Evolutionary conservation across 2,113 vertebrate species (phyloP), one percentile per base, ranked within the genome.

Genomic region (Corythaeola cristata): DNA sequence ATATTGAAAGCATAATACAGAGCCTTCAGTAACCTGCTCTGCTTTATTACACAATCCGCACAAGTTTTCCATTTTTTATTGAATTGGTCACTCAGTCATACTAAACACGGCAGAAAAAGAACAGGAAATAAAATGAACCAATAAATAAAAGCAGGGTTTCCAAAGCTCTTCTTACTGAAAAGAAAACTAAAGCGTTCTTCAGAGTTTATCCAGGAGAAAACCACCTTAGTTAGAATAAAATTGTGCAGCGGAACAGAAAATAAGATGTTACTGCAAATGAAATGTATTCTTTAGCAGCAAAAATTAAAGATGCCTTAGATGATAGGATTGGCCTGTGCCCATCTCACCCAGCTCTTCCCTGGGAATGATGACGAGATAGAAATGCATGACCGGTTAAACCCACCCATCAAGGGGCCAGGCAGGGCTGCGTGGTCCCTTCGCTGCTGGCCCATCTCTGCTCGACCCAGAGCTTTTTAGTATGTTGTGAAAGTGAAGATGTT

Each of bases 161-260:
- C 94, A 62, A 94, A 89, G 93, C 96, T 85, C 92, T 97, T 96
- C 96, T 97, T 68, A 69, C 87, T 75, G 96, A 95, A 96, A 97
- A 95, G 93, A 95, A 96, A 96, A 76, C 96, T 97, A 62, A 88
- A 95, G 96, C 93, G 37, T 97, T 97, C 96, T 97, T 90, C 93
- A 83, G 96, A 97, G 93, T 98, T 98, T 97, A 97, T 97, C 96
- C 45, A 87, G 80, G 87, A 98, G 97, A 85, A 97, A 96, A 96
- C 82, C 96, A 91, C 97, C 94, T 97, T 78, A 62, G 96, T 97
- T 97, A 97, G 96, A 97, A 98, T 98, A 98, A 97, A 98, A 97
- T 92, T 98, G 98, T 98, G 98, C 98, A 98, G 83, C 97, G 98
- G 97, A 90, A 98, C 97, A 98, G 97, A 98, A 98, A 98, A 98